Evolutionary conservation across 2,888 invertebrate species (phyloP), one percentile per base, ranked within the genome.

Genomic region (Apamea anceps): DNA sequence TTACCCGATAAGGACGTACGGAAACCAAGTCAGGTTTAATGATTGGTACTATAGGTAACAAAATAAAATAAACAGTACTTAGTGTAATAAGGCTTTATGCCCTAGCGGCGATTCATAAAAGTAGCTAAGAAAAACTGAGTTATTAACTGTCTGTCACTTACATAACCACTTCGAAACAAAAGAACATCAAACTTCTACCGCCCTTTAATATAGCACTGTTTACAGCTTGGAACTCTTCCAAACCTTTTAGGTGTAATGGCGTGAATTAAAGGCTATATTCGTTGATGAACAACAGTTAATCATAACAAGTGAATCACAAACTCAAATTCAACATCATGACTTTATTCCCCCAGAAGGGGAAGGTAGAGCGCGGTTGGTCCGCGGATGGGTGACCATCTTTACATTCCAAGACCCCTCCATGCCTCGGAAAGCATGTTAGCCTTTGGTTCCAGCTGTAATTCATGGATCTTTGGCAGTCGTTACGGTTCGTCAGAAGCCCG

Each of bases 161-260:
- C 57, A 45, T 32, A 32, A 37, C n/a, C 75, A 37, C 45, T 32
- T 54, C 5, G 32, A 81, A 79, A 79, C 57, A 70, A 65, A 71
- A 57, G 21, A 37, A 51, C 32, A 77, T 32, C 51, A 45, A 65
- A 60, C 65, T 45, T 60, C 25, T 32, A 70, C 63, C 21, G 15
- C 8, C 6, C 68, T 75, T 75, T 67, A 77, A 48, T 65, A 42
- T 48, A 42, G 51, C 42, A 51, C 18, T 67, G 86, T 71, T 85
- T 68, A 86, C 82, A 72, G 37, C 51, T 84, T 84, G 84, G 82
- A 72, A 6, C 2, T 45, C 86, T 68, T 77, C 84, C 84, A 84
- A 86, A 65, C 62, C 70, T 86, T 82, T 81, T 37, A 78, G 42
- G 66, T 60, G 7, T 8, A 86, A 86, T 72, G 48, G 74, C 51